These are phyloP conservation scores for Sminthurinus signatus DNA, from an alignment of 1,140 invertebrate species.

Conservation along the genomic window DNA sequence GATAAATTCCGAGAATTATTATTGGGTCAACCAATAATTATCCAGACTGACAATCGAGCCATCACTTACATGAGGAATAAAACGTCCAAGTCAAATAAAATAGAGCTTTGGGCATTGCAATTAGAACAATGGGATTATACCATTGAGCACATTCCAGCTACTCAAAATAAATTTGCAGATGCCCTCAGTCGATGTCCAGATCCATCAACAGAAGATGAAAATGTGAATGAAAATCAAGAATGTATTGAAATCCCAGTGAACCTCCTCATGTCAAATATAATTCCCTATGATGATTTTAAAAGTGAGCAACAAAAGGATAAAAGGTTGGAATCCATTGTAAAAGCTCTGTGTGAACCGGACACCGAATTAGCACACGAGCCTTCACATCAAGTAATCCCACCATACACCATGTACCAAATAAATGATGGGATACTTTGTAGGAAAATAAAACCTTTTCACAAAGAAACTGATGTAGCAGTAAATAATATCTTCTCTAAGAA, in stretches of 20 bases:
- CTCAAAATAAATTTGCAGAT: slow-evolving; percentile 26
- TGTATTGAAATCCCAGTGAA: background rate
- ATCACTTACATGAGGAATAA: slow-evolving; percentile 18
- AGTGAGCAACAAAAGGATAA: background rate
- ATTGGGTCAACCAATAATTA: slow-evolving; percentile 21
- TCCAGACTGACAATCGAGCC: slow-evolving; percentile 27
- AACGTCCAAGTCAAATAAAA: slow-evolving; percentile 13
- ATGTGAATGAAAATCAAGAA: slow-evolving; percentile 8
- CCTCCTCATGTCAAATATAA: background rate
- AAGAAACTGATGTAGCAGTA: too few relatives aligned
- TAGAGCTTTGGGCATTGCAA: slow-evolving; percentile 33
- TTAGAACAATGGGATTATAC: slow-evolving; percentile 31
- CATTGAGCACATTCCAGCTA: slow-evolving; percentile 43
- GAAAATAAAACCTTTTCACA: too few relatives aligned
- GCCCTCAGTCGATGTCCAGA: slow-evolving; percentile 29
- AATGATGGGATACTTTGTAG: too few relatives aligned
- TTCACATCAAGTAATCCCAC: too few relatives aligned
- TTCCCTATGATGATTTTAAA: background rate
- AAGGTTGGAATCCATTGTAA: too few relatives aligned
- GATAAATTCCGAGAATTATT: slow-evolving; percentile 31
- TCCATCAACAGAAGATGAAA: slow-evolving; percentile 5
- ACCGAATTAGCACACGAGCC: too few relatives aligned
- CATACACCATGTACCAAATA: too few relatives aligned
- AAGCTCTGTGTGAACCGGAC: too few relatives aligned
- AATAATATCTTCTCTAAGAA: too few relatives aligned